These are phyloP conservation scores for Willowsia nigromaculata DNA, from an alignment of 2,888 invertebrate species.

Conservation along the genomic window DNA sequence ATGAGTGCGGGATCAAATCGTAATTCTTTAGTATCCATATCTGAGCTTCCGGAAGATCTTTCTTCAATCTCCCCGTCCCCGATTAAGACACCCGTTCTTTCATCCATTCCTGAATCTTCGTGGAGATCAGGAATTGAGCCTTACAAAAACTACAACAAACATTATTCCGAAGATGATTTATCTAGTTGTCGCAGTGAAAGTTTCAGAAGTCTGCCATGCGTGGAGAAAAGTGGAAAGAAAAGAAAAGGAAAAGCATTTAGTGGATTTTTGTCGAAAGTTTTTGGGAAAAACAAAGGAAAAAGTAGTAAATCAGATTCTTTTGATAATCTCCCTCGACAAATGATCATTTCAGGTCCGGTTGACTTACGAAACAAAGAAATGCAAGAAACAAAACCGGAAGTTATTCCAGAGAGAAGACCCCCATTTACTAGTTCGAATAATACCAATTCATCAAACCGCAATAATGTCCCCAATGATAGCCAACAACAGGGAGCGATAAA, in stretches of 20 bases:
- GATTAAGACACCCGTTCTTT: conserved; percentile 32
- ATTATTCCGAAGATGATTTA: conserved; percentile 64
- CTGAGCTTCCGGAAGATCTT: conserved; percentile 70
- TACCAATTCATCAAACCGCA: neutral
- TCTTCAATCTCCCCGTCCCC: conserved; percentile 46
- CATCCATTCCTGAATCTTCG: conserved; percentile 51
- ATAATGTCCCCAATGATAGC: neutral
- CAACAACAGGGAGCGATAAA: neutral
- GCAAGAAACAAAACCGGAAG: conserved; percentile 8
- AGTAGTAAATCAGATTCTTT: conserved; percentile 55
- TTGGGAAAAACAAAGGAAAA: conserved; percentile 74
- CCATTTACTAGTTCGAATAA: neutral
- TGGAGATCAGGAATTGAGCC: conserved; percentile 55
- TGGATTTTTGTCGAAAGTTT: conserved; percentile 77
- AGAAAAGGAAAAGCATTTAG: conserved; percentile 71
- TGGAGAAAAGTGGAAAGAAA: conserved; percentile 56
- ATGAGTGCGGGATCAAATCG: conserved; percentile 57
- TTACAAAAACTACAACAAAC: conserved; percentile 26
- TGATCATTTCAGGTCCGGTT: conserved; percentile 76
- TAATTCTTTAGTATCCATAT: conserved; percentile 72
- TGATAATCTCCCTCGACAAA: conserved; percentile 23
- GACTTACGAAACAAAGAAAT: conserved; percentile 64
- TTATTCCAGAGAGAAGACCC: neutral
- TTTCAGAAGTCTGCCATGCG: conserved; percentile 47
- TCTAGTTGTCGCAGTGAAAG: conserved; percentile 64